Evolutionary conservation across 2,797 vertebrate genomes (phyloP).

Genomic region (Dallia pectoralis): DNA sequence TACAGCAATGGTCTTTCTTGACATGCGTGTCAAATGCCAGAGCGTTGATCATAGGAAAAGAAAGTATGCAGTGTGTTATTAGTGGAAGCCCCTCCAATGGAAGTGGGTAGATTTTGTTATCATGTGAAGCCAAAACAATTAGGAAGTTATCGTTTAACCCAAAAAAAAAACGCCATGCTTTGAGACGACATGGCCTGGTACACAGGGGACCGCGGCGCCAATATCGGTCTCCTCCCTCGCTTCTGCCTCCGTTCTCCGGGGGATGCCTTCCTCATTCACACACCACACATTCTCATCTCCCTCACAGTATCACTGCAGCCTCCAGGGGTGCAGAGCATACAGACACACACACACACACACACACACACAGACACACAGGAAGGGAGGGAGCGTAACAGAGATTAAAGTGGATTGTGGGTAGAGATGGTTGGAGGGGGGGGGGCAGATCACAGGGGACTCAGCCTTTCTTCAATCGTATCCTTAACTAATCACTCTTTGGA

Average conservation of each 20-base stretch:
- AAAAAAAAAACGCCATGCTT: neutral
- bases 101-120: neutral
- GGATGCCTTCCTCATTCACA: neutral
- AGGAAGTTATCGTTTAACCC: neutral
- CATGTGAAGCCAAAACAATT: neutral
- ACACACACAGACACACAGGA: neutral
- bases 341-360: neutral
- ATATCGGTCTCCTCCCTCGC: neutral
- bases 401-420: neutral
- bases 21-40: neutral
- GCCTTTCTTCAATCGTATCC: conserved; percentile 1
- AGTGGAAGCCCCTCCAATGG: neutral
- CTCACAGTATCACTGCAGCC: conserved; percentile 7
- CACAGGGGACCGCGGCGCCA: conserved; percentile 16
- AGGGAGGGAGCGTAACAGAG: neutral
- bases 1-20: neutral
- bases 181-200: conserved; percentile 30
- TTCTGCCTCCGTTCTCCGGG: conserved; percentile 8
- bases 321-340: neutral
- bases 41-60: neutral
- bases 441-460: neutral
- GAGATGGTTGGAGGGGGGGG: neutral
- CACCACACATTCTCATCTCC: neutral
- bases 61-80: neutral
- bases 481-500: conserved; percentile 9